These are phyloP conservation scores for Plusia festucae DNA, from an alignment of 2,888 invertebrate genomes.

Conservation along the genomic window DNA sequence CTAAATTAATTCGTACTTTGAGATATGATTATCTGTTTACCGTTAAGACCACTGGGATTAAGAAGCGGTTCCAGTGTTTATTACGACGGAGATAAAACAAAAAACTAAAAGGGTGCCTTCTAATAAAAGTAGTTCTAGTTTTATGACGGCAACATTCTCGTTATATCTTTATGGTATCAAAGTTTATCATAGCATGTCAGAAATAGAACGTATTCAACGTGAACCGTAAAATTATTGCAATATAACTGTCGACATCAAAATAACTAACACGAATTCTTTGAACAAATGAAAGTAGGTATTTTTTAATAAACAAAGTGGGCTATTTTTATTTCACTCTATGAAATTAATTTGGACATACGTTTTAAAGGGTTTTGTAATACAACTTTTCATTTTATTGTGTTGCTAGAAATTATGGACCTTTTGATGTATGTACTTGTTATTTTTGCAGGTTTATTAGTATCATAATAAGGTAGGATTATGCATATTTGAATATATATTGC, in stretches of 20 bases:
- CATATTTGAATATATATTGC: too few relatives aligned
- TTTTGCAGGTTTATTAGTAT: too few relatives aligned
- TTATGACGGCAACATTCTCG: neutral
- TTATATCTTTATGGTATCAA: neutral
- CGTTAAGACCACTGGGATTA: conserved; percentile 48
- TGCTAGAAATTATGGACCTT: too few relatives aligned
- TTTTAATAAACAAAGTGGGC: neutral
- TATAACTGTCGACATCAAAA: too few relatives aligned
- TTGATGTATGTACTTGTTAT: too few relatives aligned
- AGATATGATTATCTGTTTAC: conserved; percentile 67
- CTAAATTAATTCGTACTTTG: conserved; percentile 73
- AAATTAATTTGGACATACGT: neutral
- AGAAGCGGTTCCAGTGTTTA: conserved; percentile 35
- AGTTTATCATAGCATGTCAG: conserved; percentile 8
- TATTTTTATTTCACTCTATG: conserved; percentile 4
- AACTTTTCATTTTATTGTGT: neutral
- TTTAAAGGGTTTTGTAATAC: neutral
- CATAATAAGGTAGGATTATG: too few relatives aligned
- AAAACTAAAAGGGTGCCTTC: conserved; percentile 14
- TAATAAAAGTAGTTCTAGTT: neutral
- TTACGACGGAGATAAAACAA: conserved; percentile 24
- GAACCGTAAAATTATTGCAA: neutral
- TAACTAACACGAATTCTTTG: neutral
- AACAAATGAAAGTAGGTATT: neutral
- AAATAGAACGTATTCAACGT: neutral